Evolutionary conservation across 2,888 invertebrate species (phyloP).

Genomic region (Acholoe squamosa): DNA sequence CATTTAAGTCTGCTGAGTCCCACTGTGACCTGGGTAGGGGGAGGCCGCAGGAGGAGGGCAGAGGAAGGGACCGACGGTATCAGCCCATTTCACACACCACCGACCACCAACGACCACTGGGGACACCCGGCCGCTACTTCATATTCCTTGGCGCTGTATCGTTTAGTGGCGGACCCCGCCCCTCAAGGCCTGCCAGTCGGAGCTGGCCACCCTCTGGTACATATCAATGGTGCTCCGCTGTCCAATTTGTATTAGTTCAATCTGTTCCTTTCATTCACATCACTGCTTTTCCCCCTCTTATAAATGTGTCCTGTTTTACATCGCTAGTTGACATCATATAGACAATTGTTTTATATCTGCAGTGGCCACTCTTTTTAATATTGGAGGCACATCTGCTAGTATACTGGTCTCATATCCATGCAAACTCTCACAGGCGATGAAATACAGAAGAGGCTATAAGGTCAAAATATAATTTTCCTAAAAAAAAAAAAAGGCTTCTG

Average conservation of each 20-base stretch:
- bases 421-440: no score
- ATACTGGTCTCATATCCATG: no score
- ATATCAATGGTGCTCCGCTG: not conserved
- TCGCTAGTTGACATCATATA: no score
- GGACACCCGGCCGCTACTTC: not conserved
- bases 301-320: not conserved
- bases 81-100: constrained; percentile 38
- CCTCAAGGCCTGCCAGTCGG: not conserved
- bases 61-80: constrained; percentile 11
- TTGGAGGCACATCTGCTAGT: no score
- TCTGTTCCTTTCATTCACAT: not conserved
- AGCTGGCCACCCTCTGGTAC: not conserved
- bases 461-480: no score
- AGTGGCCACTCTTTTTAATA: no score
- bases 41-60: not conserved
- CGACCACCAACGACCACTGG: not conserved
- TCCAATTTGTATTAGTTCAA: not conserved
- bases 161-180: not conserved
- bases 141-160: constrained; percentile 18
- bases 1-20: not conserved
- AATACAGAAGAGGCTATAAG: no score
- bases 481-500: no score
- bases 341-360: no score
- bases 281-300: not conserved
- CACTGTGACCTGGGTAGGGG: not conserved